Percentiles rank a stretch among this genome's conserved stretches.
Conservation (phyloP, 2,797 vertebrate genomes). For the Danio tinwini region DNA sequence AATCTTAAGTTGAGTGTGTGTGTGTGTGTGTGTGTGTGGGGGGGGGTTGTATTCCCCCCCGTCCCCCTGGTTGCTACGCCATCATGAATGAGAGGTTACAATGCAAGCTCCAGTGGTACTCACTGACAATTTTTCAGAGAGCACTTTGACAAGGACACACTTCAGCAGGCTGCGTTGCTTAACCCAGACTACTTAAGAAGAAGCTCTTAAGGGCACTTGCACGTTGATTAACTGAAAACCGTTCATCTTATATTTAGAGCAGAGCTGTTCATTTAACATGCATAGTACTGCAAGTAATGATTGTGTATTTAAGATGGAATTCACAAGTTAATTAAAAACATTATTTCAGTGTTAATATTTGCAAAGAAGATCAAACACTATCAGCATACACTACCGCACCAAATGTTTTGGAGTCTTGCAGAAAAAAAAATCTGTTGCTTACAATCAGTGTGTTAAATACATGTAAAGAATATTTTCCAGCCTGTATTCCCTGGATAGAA, state of each 20-base stretch:
- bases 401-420: not conserved
- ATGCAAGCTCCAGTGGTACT: constrained; percentile 5
- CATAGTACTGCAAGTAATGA: not conserved
- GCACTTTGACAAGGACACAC: constrained; percentile 7
- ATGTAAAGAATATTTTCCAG: not conserved
- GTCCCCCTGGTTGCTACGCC: too few relatives aligned
- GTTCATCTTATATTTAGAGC: not conserved
- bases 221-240: constrained; percentile 19
- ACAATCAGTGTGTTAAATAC: not conserved
- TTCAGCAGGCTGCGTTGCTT: constrained; percentile 2
- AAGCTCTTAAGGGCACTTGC: constrained; percentile 17
- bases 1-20: too few relatives aligned
- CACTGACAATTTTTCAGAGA: constrained; percentile 16
- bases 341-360: not conserved
- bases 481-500: not conserved
- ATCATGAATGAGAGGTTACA: not conserved
- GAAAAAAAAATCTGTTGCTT: not conserved
- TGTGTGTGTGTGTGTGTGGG: too few relatives aligned
- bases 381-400: too few relatives aligned
- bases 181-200: constrained; percentile 6
- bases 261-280: not conserved
- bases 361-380: too few relatives aligned
- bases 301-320: too few relatives aligned
- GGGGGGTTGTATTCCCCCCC: too few relatives aligned
- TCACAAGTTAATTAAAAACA: not conserved